Conservation (phyloP, 1,140 invertebrate genomes). For the Penaeus indicus region DNA sequence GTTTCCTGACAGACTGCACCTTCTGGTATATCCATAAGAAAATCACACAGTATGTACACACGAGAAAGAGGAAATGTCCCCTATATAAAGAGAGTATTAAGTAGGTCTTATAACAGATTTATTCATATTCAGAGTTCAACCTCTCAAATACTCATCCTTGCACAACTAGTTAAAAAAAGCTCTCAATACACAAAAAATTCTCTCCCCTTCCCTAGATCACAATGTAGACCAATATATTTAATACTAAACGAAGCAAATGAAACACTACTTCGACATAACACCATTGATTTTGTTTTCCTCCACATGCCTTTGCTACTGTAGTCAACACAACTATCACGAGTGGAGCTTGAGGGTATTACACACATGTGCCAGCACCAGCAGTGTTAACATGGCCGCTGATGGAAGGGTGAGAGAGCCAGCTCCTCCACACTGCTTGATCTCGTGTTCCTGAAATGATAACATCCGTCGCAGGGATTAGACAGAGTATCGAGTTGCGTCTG, state of each 20-base stretch:
- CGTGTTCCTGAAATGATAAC: conserved; percentile 39
- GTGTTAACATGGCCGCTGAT: conserved; percentile 23
- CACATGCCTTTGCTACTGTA: not conserved
- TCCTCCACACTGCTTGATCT: conserved; percentile 56
- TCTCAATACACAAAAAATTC: not conserved
- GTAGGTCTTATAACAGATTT: conserved; percentile 17
- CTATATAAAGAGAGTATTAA: conserved; percentile 13
- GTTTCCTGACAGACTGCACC: conserved; percentile 39
- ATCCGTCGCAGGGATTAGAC: not conserved
- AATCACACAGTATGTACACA: conserved; percentile 43
- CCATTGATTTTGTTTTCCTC: conserved; percentile 13
- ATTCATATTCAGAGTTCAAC: conserved; percentile 1
- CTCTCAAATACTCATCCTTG: conserved; percentile 27
- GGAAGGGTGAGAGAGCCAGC: conserved; percentile 40
- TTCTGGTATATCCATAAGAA: conserved; percentile 28
- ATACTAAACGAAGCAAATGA: not conserved
- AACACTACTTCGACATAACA: not conserved
- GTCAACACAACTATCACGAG: conserved; percentile 48
- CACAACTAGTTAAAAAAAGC: conserved; percentile 13
- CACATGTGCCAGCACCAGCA: conserved; percentile 37
- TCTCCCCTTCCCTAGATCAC: conserved; percentile 36
- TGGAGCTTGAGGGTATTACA: conserved; percentile 29
- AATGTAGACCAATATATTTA: conserved; percentile 16
- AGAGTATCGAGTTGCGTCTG: too few relatives aligned
- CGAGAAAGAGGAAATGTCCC: conserved; percentile 34